Conservation (phyloP, 2,888 invertebrate species). For the Monochamus alternatus region DNA sequence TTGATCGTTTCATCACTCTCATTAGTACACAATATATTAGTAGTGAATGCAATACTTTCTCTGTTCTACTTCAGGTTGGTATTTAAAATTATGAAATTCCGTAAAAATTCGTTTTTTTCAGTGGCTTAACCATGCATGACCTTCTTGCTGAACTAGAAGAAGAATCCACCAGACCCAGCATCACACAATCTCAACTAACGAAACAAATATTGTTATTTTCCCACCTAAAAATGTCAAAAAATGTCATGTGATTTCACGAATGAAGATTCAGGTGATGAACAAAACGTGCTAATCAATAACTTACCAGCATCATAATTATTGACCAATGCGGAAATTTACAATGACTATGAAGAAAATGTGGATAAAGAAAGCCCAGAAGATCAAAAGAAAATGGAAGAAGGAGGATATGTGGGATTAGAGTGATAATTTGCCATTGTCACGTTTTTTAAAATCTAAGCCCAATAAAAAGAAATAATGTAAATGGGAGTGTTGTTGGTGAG, state of each 20-base stretch:
- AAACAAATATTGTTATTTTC: slow-evolving; percentile 16
- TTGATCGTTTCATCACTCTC: no score
- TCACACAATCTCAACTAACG: slow-evolving; percentile 20
- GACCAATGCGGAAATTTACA: slow-evolving; percentile 42
- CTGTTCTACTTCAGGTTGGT: no score
- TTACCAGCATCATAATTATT: slow-evolving; percentile 43
- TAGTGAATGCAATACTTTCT: no score
- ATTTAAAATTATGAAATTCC: no score
- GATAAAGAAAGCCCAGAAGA: slow-evolving; percentile 14
- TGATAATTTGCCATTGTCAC: slow-evolving; percentile 24
- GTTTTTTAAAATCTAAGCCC: slow-evolving; percentile 26
- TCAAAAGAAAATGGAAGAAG: slow-evolving; percentile 7
- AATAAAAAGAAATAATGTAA: background rate
- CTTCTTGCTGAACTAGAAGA: slow-evolving; percentile 27
- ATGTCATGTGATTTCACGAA: slow-evolving; percentile 29
- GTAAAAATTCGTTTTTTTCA: slow-evolving; percentile 6
- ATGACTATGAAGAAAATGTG: slow-evolving; percentile 26
- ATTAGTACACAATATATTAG: no score
- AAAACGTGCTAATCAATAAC: slow-evolving; percentile 42
- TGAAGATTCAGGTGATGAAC: slow-evolving; percentile 48
- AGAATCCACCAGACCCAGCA: background rate
- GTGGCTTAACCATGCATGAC: slow-evolving; percentile 26
- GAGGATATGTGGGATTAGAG: slow-evolving; percentile 20
- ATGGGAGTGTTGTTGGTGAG: slow-evolving; percentile 47
- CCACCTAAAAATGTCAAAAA: slow-evolving; percentile 16